phyloP scores from a whole-genome alignment of 2,888 invertebrate genomes.

The Chloroclysta siterata region DNA sequence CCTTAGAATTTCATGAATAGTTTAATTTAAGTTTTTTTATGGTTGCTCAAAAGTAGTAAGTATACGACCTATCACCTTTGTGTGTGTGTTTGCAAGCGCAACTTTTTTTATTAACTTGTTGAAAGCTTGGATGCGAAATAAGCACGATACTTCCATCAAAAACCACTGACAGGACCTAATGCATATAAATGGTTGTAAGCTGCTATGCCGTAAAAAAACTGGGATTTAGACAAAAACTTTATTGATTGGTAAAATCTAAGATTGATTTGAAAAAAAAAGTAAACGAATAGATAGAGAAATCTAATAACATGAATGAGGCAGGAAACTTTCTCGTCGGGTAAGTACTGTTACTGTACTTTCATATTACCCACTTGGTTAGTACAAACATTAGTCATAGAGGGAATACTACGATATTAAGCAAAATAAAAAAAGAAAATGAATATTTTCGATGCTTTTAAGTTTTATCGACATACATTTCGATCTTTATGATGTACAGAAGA shows the following conservation, averaged over 20 bases:
- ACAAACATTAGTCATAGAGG: background rate
- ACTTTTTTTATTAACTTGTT: constrained; percentile 55
- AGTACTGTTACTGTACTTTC: constrained; percentile 25
- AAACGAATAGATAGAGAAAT: constrained; percentile 27
- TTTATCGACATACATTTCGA: background rate
- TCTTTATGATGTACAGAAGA: background rate
- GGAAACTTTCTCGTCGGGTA: constrained; percentile 31
- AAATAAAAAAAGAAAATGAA: constrained; percentile 17
- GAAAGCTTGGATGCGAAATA: constrained; percentile 53
- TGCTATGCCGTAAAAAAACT: constrained; percentile 42
- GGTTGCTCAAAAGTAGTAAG: constrained; percentile 13
- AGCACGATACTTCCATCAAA: constrained; percentile 33
- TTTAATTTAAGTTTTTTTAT: constrained; percentile 44
- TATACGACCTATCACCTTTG: constrained; percentile 26
- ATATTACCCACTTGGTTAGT: constrained; percentile 12
- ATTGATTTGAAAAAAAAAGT: constrained; percentile 21
- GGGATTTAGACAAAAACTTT: constrained; percentile 28
- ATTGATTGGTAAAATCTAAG: constrained; percentile 28
- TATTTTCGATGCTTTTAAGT: background rate
- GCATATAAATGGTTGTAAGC: constrained; percentile 57
- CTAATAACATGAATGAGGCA: constrained; percentile 29
- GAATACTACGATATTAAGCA: constrained; percentile 3
- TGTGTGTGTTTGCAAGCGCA: constrained; percentile 11
- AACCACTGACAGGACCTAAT: constrained; percentile 73
- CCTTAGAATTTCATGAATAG: constrained; percentile 70